These are phyloP conservation scores for Brachycybe producta DNA, from an alignment of 2,888 invertebrate species.

Conservation along the genomic window DNA sequence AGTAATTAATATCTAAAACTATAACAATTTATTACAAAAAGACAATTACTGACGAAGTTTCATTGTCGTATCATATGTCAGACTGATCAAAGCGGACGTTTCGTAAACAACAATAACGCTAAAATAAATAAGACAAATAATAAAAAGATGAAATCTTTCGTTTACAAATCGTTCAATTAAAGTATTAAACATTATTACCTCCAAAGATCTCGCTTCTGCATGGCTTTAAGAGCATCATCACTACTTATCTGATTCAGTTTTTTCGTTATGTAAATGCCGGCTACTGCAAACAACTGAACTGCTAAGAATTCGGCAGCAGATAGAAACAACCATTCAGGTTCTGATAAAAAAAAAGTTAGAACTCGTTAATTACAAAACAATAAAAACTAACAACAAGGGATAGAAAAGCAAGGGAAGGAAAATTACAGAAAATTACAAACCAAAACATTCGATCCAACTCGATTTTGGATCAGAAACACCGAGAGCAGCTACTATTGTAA, in stretches of 20 bases:
- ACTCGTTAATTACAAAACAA: not conserved
- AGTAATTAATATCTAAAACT: not conserved
- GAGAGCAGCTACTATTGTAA: conserved; percentile 37
- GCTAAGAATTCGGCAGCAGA: conserved; percentile 39
- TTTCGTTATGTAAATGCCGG: conserved; percentile 39
- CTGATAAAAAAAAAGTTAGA: conserved; percentile 28
- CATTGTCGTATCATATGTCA: conserved; percentile 31
- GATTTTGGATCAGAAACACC: conserved; percentile 38
- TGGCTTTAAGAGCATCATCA: conserved; percentile 33
- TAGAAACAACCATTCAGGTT: conserved; percentile 41
- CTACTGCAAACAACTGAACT: conserved; percentile 39
- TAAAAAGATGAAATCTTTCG: not conserved
- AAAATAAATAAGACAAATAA: conserved; percentile 22
- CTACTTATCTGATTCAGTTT: conserved; percentile 35
- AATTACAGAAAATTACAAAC: conserved; percentile 30
- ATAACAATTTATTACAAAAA: not conserved
- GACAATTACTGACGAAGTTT: conserved; percentile 28
- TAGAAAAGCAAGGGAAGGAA: not conserved
- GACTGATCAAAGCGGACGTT: conserved; percentile 35
- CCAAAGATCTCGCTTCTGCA: conserved; percentile 41
- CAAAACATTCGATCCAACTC: conserved; percentile 40
- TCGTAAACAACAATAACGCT: conserved; percentile 40
- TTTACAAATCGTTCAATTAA: not conserved
- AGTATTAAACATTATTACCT: conserved; percentile 26
- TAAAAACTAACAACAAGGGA: conserved; percentile 1